Percentiles rank a stretch among this genome's conserved stretches.
Evolutionary conservation across 2,113 vertebrate species (phyloP).

Genomic region (Fulmarus glacialis): DNA sequence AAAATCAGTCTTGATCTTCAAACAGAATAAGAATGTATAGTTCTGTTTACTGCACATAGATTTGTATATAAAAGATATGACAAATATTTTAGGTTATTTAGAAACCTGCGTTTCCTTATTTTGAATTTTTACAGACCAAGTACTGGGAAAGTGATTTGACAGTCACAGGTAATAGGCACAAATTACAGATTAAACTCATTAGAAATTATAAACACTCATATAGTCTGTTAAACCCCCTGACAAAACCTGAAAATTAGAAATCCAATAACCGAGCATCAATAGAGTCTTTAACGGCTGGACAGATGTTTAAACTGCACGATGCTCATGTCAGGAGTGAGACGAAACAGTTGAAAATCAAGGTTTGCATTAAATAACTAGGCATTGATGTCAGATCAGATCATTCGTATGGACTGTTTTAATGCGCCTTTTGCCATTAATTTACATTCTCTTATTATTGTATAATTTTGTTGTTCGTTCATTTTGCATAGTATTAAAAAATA

Average conservation of each 20-base stretch:
- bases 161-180: constrained; percentile 32
- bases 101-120: background rate
- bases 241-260: constrained; percentile 74
- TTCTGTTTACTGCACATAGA: constrained; percentile 13
- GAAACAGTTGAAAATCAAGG: constrained; percentile 67
- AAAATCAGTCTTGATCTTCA: constrained; percentile 55
- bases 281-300: constrained; percentile 63
- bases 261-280: constrained; percentile 60
- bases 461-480: background rate
- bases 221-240: constrained; percentile 45
- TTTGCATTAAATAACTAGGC: constrained; percentile 67
- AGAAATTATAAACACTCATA: constrained; percentile 61
- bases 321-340: constrained; percentile 63
- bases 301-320: constrained; percentile 67
- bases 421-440: constrained; percentile 19
- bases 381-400: constrained; percentile 27
- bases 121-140: background rate
- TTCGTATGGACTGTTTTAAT: constrained; percentile 21
- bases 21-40: constrained; percentile 44
- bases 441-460: background rate
- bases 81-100: constrained; percentile 30
- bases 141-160: constrained; percentile 6
- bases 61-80: constrained; percentile 50
- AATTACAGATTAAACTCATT: constrained; percentile 56
- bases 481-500: background rate